These are phyloP conservation scores for Drosophila watanabei DNA, from an alignment of 1,140 invertebrate genomes.

Conservation along the genomic window DNA sequence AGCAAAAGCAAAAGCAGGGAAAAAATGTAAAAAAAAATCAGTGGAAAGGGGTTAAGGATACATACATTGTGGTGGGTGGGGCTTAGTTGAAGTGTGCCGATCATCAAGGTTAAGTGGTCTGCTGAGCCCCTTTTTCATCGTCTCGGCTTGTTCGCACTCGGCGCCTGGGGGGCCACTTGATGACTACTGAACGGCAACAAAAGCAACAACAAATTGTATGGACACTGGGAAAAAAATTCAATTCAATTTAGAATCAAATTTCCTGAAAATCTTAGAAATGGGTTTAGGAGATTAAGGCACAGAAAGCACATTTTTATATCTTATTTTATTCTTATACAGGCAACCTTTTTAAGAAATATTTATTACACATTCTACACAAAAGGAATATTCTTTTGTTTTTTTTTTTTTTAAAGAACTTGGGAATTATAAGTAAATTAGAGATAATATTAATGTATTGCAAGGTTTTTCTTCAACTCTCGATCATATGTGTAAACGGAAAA, in stretches of 20 bases:
- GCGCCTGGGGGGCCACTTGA: conserved; percentile 46
- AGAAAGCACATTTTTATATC: background rate
- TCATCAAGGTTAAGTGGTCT: conserved; percentile 73
- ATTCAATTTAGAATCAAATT: background rate
- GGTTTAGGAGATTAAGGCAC: background rate
- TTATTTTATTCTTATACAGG: no score
- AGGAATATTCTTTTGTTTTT: no score
- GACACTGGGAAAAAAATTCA: background rate
- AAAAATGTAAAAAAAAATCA: background rate
- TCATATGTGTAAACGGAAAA: background rate
- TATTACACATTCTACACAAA: no score
- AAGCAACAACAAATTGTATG: conserved; percentile 15
- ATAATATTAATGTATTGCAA: background rate
- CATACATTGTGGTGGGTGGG: conserved; percentile 1
- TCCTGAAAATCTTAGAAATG: background rate
- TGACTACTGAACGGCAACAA: conserved; percentile 45
- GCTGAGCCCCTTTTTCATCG: conserved; percentile 39
- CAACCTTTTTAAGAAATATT: background rate
- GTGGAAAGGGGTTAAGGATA: conserved; percentile 12
- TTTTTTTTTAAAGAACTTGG: background rate
- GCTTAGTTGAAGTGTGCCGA: conserved; percentile 47
- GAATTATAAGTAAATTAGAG: background rate
- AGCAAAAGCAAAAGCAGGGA: background rate
- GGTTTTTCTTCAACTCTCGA: background rate
- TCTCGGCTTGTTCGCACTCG: conserved; percentile 46